Evolutionary conservation across 2,113 vertebrate species (phyloP).

Genomic region (Protomyctophum bolini): DNA sequence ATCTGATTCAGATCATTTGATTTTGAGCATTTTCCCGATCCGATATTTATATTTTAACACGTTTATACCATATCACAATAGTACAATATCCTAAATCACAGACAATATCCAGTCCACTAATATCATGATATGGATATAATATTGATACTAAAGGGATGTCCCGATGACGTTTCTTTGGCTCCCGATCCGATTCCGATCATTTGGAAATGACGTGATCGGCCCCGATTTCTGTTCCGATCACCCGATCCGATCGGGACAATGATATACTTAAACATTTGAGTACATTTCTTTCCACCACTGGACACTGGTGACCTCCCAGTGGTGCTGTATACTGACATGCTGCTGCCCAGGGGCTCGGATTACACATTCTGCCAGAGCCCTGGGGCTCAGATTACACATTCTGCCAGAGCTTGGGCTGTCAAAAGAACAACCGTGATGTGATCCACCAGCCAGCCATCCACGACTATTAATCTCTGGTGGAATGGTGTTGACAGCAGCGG

Average conservation of each 20-base stretch:
- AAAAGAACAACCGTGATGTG: slow-evolving; percentile 62
- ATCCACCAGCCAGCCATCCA: slow-evolving; percentile 36
- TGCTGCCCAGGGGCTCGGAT: slow-evolving; percentile 27
- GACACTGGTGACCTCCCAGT: slow-evolving; percentile 61
- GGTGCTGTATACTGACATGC: slow-evolving; percentile 12
- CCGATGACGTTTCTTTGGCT: no score
- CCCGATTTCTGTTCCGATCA: background rate
- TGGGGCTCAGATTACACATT: slow-evolving; percentile 38
- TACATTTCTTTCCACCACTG: background rate
- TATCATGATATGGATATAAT: no score
- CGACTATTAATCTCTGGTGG: slow-evolving; percentile 38
- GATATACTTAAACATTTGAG: slow-evolving; percentile 7
- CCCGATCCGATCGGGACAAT: no score
- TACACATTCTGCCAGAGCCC: slow-evolving; percentile 43
- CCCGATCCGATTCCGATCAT: no score
- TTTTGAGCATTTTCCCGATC: no score
- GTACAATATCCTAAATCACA: no score
- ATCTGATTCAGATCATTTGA: no score
- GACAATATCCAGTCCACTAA: no score
- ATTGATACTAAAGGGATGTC: no score
- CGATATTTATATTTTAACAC: no score
- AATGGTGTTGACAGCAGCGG: slow-evolving; percentile 14
- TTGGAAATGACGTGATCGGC: no score
- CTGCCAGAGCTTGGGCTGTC: slow-evolving; percentile 52
- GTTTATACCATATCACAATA: no score